A percentile compares a stretch with the other conserved stretches of the same genome.
Conservation (phyloP, 2,113 vertebrate species). For the Thalassoma bifasciatum region DNA sequence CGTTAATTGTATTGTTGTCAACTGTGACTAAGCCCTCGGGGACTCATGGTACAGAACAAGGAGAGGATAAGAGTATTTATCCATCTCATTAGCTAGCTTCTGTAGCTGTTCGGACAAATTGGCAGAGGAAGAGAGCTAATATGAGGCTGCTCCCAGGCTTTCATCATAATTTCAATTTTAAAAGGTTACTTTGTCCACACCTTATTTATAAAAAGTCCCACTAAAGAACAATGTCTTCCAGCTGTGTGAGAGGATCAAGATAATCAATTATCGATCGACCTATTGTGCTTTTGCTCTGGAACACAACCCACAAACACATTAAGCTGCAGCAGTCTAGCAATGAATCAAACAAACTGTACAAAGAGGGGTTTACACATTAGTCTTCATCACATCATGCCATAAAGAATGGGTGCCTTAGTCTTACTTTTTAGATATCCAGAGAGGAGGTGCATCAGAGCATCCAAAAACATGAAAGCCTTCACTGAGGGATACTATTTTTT, state of each 20-base stretch:
- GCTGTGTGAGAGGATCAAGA: slow-evolving; percentile 45
- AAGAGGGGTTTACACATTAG: slow-evolving; percentile 47
- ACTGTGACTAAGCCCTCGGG: slow-evolving; percentile 9
- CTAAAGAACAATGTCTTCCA: slow-evolving; percentile 36
- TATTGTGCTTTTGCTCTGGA: slow-evolving; percentile 40
- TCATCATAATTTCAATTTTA: slow-evolving; percentile 19
- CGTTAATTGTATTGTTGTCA: slow-evolving; percentile 7
- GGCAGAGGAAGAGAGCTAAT: slow-evolving; percentile 20
- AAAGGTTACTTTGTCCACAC: slow-evolving; percentile 39
- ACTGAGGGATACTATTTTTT: slow-evolving; percentile 15
- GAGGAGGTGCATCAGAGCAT: slow-evolving; percentile 12
- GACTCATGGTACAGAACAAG: slow-evolving; percentile 27
- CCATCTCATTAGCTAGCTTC: slow-evolving; percentile 10
- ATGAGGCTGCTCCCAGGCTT: slow-evolving; percentile 7
- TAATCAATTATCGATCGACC: slow-evolving; percentile 59
- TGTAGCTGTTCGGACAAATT: slow-evolving; percentile 14
- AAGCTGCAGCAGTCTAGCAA: slow-evolving; percentile 33
- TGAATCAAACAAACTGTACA: slow-evolving; percentile 55
- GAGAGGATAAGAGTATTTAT: slow-evolving; percentile 14
- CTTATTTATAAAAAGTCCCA: slow-evolving; percentile 46
- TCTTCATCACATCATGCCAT: slow-evolving; percentile 37
- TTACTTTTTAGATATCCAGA: slow-evolving; percentile 24
- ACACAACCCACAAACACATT: slow-evolving; percentile 54
- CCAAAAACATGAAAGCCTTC: slow-evolving; percentile 9
- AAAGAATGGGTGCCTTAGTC: background rate